phyloP scores from a whole-genome alignment of 64 coral and sea anemone species.

The Montipora cactus region DNA sequence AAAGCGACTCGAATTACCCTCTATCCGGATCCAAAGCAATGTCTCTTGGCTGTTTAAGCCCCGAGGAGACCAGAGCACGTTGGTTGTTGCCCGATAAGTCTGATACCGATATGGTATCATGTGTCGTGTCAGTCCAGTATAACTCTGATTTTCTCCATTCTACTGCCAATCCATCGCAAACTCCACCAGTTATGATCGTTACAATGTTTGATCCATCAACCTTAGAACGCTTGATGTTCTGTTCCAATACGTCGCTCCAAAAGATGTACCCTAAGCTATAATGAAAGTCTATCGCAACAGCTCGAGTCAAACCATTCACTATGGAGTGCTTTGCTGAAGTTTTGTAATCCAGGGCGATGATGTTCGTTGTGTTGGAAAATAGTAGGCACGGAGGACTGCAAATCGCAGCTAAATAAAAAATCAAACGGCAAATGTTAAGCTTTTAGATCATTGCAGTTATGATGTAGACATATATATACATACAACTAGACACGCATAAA shows the following conservation, averaged over 20 bases:
- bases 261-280: conserved; percentile 52
- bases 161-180: conserved; percentile 75
- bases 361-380: conserved; percentile 71
- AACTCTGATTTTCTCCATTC: conserved; percentile 58
- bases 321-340: not conserved
- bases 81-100: conserved; percentile 47
- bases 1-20: conserved; percentile 15
- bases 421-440: not conserved
- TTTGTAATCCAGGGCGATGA: conserved; percentile 32
- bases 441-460: too few species aligned
- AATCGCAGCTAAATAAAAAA: not conserved
- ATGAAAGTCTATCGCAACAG: conserved; percentile 69
- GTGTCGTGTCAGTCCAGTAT: conserved; percentile 74
- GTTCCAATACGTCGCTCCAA: conserved; percentile 59
- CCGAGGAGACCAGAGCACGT: conserved; percentile 13
- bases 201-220: conserved; percentile 7
- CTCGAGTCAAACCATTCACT: conserved; percentile 39
- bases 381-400: conserved; percentile 51
- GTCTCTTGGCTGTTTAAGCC: conserved; percentile 53
- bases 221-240: conserved; percentile 52
- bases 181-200: conserved; percentile 23
- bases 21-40: conserved; percentile 74
- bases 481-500: not conserved
- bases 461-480: not conserved
- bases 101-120: conserved; percentile 62